Conservation (phyloP, 2,888 invertebrate genomes). For the Caprella mutica region DNA sequence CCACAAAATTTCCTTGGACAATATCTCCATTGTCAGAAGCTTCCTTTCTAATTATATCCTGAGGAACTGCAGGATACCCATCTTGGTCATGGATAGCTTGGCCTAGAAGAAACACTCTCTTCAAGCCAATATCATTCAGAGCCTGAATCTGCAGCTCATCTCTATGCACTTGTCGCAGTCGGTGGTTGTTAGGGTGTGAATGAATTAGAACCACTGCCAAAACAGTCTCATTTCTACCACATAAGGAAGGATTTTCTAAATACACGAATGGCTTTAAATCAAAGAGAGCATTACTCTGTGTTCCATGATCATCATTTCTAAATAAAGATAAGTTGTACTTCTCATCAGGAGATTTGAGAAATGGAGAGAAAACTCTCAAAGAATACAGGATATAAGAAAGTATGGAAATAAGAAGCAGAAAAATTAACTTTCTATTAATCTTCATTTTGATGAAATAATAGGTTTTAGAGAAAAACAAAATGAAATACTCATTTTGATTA, state of each 20-base stretch:
- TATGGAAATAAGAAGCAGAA: too few species aligned
- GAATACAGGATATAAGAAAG: too few species aligned
- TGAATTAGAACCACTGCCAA: conserved; percentile 50
- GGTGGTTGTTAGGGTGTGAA: conserved; percentile 61
- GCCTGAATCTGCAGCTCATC: conserved; percentile 51
- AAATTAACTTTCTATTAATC: too few species aligned
- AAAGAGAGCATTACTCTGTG: conserved; percentile 25
- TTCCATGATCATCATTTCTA: too few species aligned
- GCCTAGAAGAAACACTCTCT: conserved; percentile 59
- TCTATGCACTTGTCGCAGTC: conserved; percentile 57
- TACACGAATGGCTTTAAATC: conserved; percentile 35
- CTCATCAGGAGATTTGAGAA: too few species aligned
- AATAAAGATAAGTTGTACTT: too few species aligned
- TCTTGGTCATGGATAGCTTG: conserved; percentile 25
- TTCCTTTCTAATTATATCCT: conserved; percentile 41
- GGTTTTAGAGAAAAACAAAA: too few species aligned
- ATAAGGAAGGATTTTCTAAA: conserved; percentile 37
- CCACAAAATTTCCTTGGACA: conserved; percentile 62
- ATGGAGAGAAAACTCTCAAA: too few species aligned
- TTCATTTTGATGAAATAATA: too few species aligned
- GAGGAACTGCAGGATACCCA: conserved; percentile 24
- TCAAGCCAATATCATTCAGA: conserved; percentile 49
- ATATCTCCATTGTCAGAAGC: conserved; percentile 50
- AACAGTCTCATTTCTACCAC: conserved; percentile 21
- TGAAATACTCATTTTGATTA: too few species aligned